Conservation (phyloP, 2,888 invertebrate species). For the Phania funesta region DNA sequence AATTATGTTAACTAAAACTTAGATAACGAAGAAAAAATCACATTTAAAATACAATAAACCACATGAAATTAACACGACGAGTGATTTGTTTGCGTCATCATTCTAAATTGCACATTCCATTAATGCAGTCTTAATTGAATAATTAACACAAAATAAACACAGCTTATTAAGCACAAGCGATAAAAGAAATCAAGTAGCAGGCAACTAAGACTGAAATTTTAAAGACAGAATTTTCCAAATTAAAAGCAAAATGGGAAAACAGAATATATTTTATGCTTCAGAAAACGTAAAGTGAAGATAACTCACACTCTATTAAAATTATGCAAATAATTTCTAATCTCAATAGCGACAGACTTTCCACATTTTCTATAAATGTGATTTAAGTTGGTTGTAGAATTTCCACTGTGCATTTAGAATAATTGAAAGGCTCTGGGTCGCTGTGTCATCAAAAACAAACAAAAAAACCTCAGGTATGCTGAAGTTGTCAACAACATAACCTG, state of each 20-base stretch:
- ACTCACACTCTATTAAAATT: too few species aligned
- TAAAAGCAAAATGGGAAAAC: background rate
- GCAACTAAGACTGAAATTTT: too few species aligned
- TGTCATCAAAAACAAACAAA: background rate
- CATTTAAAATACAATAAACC: background rate
- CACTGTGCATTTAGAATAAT: background rate
- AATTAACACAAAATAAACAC: too few species aligned
- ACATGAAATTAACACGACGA: background rate
- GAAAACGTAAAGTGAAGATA: too few species aligned
- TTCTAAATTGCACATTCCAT: background rate
- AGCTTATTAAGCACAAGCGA: too few species aligned
- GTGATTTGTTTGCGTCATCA: background rate
- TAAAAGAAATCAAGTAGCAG: too few species aligned
- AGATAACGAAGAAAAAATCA: background rate
- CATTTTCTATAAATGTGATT: background rate
- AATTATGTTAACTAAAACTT: constrained; percentile 39
- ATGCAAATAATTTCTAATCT: too few species aligned
- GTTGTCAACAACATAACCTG: constrained; percentile 42
- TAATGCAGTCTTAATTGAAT: too few species aligned
- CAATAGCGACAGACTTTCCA: too few species aligned
- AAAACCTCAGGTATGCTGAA: constrained; percentile 19
- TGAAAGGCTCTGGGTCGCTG: background rate
- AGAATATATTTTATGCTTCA: too few species aligned
- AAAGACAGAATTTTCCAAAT: too few species aligned
- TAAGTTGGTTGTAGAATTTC: constrained; percentile 26